Percentiles rank a stretch among this genome's conserved stretches.
Evolutionary conservation across 2,113 vertebrate genomes (phyloP).

Genomic region (Syngnathus typhle): DNA sequence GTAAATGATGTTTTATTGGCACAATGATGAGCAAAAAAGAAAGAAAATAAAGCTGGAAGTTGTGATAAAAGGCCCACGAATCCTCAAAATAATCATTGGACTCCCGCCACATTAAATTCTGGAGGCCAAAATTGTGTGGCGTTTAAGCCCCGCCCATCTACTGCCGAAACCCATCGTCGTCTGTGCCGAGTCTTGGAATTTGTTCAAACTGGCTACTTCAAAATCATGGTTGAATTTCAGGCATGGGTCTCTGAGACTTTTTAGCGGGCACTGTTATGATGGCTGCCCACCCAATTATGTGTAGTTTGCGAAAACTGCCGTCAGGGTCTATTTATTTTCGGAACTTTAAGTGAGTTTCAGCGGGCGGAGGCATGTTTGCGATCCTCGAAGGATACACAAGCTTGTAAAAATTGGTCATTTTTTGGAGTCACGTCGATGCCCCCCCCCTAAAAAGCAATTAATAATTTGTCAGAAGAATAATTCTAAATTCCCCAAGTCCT

Average conservation of each 20-base stretch:
- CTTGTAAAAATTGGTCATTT: neutral
- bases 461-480: too few relatives aligned
- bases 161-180: neutral
- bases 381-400: neutral
- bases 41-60: neutral
- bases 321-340: neutral
- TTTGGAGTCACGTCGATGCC: too few relatives aligned
- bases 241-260: neutral
- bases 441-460: too few relatives aligned
- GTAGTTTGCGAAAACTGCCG: neutral
- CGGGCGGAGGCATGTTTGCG: neutral
- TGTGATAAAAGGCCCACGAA: neutral
- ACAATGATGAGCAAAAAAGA: neutral
- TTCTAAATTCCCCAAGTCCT: too few relatives aligned
- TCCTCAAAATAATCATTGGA: neutral
- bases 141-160: neutral
- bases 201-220: neutral
- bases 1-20: neutral
- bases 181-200: neutral
- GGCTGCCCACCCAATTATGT: neutral
- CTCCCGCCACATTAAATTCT: too few relatives aligned
- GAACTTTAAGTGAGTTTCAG: neutral
- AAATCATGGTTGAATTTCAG: neutral
- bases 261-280: neutral
- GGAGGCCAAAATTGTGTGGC: too few relatives aligned